Base-by-base conservation (phyloP, 1,140 invertebrate genomes). In the Papilio dardanus region DNA sequence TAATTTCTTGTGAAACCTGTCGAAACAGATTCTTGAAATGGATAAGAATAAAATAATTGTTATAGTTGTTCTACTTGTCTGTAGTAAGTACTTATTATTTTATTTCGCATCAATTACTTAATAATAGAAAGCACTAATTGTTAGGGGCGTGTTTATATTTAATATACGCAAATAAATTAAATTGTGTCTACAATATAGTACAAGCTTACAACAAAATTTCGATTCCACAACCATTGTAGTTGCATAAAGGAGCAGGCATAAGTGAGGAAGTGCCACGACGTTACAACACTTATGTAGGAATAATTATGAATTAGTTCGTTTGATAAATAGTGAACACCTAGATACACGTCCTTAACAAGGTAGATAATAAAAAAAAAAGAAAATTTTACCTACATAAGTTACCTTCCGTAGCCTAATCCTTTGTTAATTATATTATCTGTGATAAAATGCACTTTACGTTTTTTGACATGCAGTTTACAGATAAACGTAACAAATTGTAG, bases 41-140 rank as follows among this genome's bases (percentile, higher is more conserved):
- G 71, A 73, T 58, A 21, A 12, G 16, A 73, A 35, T 58, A 73
- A 58, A 73, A 19, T 73, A 33, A 35, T 58, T 58, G 5, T 73
- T 33, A 58, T 28, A 12, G 21, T 28, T 16, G 8, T 35, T 8
- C n/a, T 73, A 33, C 71, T 73, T 58, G 31, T 69, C 4, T 40
- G 10, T n/a, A 4, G 71, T 73, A 35, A 73, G 71, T 73, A 73
- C 8, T 37, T 69, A 62, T 62, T 14, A 28, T 30, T 62, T 30
- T 14, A 28, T 28, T 54, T 54, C 19, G 14, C n/a, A 58, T 24
- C 16, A 46, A 6, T 12, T 58, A 12, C 0, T 24, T 21, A 7
- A 58, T 24, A n/a, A n/a, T 50, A 21, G 7, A 50, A 54, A 54
- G 21, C 21, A 58, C 50, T 30, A 14, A 62, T 24, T 16, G 21